Evolutionary conservation across 1,140 invertebrate species (phyloP).

Genomic region (Drosophila littoralis): DNA sequence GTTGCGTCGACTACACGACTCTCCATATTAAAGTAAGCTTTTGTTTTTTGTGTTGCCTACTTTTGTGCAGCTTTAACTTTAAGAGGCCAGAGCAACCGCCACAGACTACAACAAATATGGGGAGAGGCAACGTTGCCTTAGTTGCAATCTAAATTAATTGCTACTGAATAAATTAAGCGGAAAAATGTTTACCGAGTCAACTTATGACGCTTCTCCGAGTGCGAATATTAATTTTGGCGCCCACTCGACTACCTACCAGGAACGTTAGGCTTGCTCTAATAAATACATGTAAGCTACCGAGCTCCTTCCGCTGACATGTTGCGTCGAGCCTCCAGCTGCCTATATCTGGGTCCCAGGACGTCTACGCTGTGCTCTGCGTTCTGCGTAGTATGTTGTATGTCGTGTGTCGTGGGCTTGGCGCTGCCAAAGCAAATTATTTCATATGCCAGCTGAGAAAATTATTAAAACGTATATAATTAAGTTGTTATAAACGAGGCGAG

Average conservation of each 20-base stretch:
- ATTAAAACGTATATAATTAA: slow-evolving; percentile 73
- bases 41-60: slow-evolving; percentile 30
- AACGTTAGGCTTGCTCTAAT: slow-evolving; percentile 39
- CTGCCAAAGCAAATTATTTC: slow-evolving; percentile 76
- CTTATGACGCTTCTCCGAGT: slow-evolving; percentile 75
- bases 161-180: slow-evolving; percentile 81
- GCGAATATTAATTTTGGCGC: slow-evolving; percentile 72
- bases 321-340: slow-evolving; percentile 6
- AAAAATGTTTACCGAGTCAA: slow-evolving; percentile 78
- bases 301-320: slow-evolving; percentile 7
- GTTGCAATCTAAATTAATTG: slow-evolving; percentile 81
- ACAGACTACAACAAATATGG: neutral
- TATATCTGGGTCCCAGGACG: slow-evolving; percentile 17
- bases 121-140: slow-evolving; percentile 59
- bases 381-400: slow-evolving; percentile 14
- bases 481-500: slow-evolving; percentile 56
- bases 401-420: slow-evolving; percentile 30
- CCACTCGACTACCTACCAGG: slow-evolving; percentile 24
- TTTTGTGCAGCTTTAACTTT: slow-evolving; percentile 46
- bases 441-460: slow-evolving; percentile 71
- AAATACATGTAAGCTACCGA: slow-evolving; percentile 41
- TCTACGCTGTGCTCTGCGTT: neutral
- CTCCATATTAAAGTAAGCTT: slow-evolving; percentile 42
- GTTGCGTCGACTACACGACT: neutral
- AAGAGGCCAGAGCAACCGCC: slow-evolving; percentile 9